Conservation (phyloP, 2,797 vertebrate genomes). For the Sebastes taczanowskii region DNA sequence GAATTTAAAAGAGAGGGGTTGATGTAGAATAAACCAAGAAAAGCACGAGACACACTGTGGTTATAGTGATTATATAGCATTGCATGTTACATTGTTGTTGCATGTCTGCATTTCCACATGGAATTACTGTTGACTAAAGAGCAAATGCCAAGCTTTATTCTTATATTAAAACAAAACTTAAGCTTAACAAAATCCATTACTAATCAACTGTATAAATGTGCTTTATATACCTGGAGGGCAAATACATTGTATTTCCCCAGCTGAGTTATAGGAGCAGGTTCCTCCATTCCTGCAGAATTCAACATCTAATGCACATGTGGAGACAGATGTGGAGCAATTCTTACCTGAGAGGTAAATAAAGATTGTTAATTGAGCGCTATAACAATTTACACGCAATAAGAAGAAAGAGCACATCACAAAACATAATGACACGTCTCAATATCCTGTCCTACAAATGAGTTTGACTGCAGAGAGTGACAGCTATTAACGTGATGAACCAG, state of each 20-base stretch:
- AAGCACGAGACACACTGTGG: background rate
- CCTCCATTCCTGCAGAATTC: constrained; percentile 81
- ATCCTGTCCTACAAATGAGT: constrained; percentile 13
- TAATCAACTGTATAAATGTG: background rate
- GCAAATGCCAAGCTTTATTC: background rate
- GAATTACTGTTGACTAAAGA: background rate
- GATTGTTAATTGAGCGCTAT: background rate
- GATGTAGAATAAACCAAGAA: constrained; percentile 13
- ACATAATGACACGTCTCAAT: constrained; percentile 19
- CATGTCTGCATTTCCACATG: background rate
- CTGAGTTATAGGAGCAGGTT: constrained; percentile 68
- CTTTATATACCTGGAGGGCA: constrained; percentile 77
- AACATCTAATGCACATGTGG: constrained; percentile 73
- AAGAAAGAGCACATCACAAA: background rate
- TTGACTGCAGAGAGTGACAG: constrained; percentile 14
- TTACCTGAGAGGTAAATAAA: constrained; percentile 77
- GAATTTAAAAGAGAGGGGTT: constrained; percentile 20
- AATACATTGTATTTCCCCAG: constrained; percentile 72
- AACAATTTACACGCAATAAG: background rate
- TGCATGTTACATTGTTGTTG: background rate
- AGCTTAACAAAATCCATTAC: background rate
- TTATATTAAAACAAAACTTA: constrained; percentile 1
- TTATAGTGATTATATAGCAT: background rate
- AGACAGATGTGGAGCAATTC: constrained; percentile 81
- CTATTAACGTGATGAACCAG: constrained; percentile 10